Evolutionary conservation across 2,888 invertebrate genomes (phyloP).

Genomic region (Keiferia lycopersicella): DNA sequence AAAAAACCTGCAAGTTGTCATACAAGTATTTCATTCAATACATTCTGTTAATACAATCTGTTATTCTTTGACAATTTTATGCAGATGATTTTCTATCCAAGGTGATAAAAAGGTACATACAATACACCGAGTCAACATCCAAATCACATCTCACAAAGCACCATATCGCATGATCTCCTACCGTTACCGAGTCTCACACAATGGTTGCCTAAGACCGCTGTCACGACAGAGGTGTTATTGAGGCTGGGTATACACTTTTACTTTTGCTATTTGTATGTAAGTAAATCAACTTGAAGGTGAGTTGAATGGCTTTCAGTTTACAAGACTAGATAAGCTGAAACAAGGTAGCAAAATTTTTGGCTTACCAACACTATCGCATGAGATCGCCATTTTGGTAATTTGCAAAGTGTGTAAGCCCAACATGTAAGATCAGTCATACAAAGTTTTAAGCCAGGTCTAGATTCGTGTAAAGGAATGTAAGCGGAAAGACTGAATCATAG

Average conservation of each 20-base stretch:
- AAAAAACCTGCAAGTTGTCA: not conserved
- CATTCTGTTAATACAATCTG: not conserved
- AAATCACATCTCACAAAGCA: conserved; percentile 10
- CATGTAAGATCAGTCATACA: too few relatives aligned
- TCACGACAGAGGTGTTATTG: conserved; percentile 41
- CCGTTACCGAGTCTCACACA: conserved; percentile 10
- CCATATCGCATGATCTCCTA: conserved; percentile 20
- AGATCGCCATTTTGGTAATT: too few relatives aligned
- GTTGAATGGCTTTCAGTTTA: not conserved
- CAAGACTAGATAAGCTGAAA: too few relatives aligned
- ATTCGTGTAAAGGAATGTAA: too few relatives aligned
- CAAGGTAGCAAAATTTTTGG: too few relatives aligned
- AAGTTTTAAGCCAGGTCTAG: too few relatives aligned
- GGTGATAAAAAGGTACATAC: not conserved
- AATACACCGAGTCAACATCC: not conserved
- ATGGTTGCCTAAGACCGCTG: conserved; percentile 28
- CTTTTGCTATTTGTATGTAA: conserved; percentile 12
- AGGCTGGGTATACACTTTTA: conserved; percentile 37
- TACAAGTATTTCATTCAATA: too few relatives aligned
- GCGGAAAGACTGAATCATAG: too few relatives aligned
- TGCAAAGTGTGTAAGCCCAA: too few relatives aligned
- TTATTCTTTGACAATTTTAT: too few relatives aligned
- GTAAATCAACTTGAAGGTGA: not conserved
- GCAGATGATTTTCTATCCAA: too few relatives aligned
- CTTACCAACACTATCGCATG: too few relatives aligned